These are phyloP conservation scores for Nomada ferruginata DNA, from an alignment of 2,888 invertebrate genomes.

Conservation along the genomic window DNA sequence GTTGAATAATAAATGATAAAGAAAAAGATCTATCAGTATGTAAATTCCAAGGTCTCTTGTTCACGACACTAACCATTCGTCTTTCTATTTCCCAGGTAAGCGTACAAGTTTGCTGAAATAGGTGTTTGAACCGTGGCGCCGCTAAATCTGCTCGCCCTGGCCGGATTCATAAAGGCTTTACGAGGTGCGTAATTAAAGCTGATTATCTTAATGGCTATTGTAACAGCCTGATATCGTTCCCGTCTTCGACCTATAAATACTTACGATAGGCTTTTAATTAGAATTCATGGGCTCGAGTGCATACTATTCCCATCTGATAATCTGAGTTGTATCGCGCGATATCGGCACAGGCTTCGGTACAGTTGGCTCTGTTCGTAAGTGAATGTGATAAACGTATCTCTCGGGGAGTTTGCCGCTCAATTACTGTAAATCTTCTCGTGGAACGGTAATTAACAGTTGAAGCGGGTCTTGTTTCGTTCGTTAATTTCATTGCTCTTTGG, in stretches of 20 bases:
- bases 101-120: not conserved
- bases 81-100: constrained; percentile 44
- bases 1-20: not conserved
- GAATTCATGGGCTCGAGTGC: constrained; percentile 54
- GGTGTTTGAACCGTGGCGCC: constrained; percentile 17
- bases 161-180: constrained; percentile 62
- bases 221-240: constrained; percentile 57
- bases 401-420: constrained; percentile 18
- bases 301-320: constrained; percentile 46
- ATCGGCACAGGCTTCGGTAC: constrained; percentile 15
- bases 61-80: not conserved
- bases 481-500: not conserved
- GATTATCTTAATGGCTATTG: constrained; percentile 68
- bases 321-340: constrained; percentile 51
- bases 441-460: constrained; percentile 33
- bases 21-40: not conserved
- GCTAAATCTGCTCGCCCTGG: constrained; percentile 12
- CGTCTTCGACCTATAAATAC: constrained; percentile 66
- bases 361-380: constrained; percentile 32
- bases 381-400: constrained; percentile 41
- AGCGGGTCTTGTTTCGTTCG: constrained; percentile 21
- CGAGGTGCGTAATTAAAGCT: constrained; percentile 73
- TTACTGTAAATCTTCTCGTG: constrained; percentile 42
- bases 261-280: constrained; percentile 66
- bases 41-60: not conserved